A percentile compares a stretch with the other conserved stretches of the same genome.
These are phyloP conservation scores for Ageneiosus marmoratus DNA, from an alignment of 2,113 vertebrate genomes.

Conservation along the genomic window DNA sequence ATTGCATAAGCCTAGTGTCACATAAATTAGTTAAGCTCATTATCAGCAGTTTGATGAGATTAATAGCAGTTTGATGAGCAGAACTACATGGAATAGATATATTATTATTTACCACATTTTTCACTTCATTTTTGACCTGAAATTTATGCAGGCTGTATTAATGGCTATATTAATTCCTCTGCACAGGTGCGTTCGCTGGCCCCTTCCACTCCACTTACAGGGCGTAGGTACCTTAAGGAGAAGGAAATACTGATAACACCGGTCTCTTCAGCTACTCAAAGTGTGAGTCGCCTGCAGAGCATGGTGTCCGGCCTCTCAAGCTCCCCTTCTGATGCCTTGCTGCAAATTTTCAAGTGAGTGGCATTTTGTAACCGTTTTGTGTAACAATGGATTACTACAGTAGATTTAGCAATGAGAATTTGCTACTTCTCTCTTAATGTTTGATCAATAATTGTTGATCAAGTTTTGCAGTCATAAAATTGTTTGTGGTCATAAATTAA, in stretches of 20 bases:
- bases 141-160: not conserved
- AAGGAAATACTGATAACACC: slow-evolving; percentile 89
- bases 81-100: not conserved
- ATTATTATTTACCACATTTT: no score
- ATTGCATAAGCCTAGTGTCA: not conserved
- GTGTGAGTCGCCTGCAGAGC: slow-evolving; percentile 87
- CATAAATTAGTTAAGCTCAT: not conserved
- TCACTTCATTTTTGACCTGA: not conserved
- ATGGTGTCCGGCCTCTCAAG: slow-evolving; percentile 86
- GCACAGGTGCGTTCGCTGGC: slow-evolving; percentile 83
- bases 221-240: slow-evolving; percentile 89
- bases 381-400: not conserved
- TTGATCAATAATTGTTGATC: not conserved
- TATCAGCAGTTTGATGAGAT: no score
- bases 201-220: slow-evolving; percentile 94
- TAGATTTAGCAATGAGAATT: not conserved
- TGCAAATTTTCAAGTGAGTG: slow-evolving; percentile 82
- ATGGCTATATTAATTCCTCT: not conserved
- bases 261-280: slow-evolving; percentile 93
- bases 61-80: not conserved
- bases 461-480: no score
- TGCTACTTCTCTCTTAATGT: not conserved
- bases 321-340: slow-evolving; percentile 83
- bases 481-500: no score
- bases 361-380: not conserved